Conservation (phyloP, 2,888 invertebrate species). For the Invenusta paracnida region DNA sequence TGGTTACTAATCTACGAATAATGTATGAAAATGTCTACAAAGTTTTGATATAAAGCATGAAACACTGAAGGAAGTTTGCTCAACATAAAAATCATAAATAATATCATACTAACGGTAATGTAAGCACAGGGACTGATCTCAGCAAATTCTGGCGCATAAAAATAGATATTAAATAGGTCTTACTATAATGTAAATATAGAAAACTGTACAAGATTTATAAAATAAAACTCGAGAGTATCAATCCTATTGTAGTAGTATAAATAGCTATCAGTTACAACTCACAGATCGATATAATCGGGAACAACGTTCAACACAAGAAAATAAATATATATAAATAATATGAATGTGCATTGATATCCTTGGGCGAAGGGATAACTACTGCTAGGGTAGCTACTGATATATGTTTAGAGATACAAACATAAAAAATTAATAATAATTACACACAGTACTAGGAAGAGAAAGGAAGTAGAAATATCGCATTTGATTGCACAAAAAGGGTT, state of each 20-base stretch:
- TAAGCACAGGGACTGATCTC: background rate
- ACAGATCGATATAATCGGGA: slow-evolving; percentile 8
- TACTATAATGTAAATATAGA: background rate
- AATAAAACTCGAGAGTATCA: background rate
- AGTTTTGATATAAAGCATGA: background rate
- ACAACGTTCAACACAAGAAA: background rate
- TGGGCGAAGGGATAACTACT: too few species aligned
- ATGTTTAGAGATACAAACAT: too few species aligned
- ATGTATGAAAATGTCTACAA: background rate
- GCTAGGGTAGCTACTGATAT: too few species aligned
- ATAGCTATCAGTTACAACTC: background rate
- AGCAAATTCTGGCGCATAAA: background rate
- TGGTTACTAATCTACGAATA: too few species aligned
- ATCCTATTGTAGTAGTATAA: background rate
- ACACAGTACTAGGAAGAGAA: background rate
- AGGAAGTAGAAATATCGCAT: slow-evolving; percentile 6
- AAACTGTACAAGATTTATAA: slow-evolving; percentile 9
- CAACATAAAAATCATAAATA: slow-evolving; percentile 5
- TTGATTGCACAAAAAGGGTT: slow-evolving; percentile 26
- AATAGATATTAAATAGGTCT: background rate
- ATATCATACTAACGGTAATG: background rate
- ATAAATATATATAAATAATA: background rate
- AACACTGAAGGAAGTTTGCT: background rate
- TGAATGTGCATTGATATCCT: background rate
- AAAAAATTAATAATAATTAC: too few species aligned